Base-by-base conservation (phyloP, 2,797 vertebrate genomes). In the Forpus xanthops region DNA sequence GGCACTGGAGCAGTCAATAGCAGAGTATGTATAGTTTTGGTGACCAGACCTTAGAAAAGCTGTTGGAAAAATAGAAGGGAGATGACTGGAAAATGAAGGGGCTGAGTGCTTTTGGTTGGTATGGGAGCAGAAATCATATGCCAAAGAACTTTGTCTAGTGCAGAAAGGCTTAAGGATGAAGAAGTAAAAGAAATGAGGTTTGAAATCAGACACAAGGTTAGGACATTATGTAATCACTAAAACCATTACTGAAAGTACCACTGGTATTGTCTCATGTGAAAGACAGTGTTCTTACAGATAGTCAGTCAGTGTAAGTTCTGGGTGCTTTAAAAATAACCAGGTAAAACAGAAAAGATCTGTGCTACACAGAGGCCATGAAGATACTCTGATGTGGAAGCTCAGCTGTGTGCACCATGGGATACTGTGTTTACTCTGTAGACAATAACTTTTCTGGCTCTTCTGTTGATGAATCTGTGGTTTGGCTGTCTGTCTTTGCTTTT, bases 391-490 rank as follows among this genome's bases (percentile, higher is more conserved):
- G 55, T 75, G 77, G 60, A 86, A 91, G 13, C 37, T 72, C 0
- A 0, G 0, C 87, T 85, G 8, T 68, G 10, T 80, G 45, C 33
- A 28, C n/a, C 28, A 4, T 70, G 53, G 49, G 31, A 25, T 70
- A 12, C 49, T 85, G 12, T 50, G 52, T 85, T 91, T 92, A 28
- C 42, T 91, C 74, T 62, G 62, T 30, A 87, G 66, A 79, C 87
- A 70, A 52, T 61, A 89, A 47, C 58, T 81, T 78, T 47, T 85
- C 61, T 88, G 77, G 31, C 65, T 89, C 68, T 85, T 77, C 39
- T 91, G 86, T 66, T 85, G 73, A 44, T 68, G 56, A 60, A 44
- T 81, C 70, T 94, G 82, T 93, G 89, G 87, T 90, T 95, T 95
- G 94, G 75, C 90, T 93, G 58, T 2, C 73, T 87, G 74, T 11